Evolutionary conservation across 2,797 vertebrate genomes (phyloP).

Genomic region (Leuciscus waleckii): DNA sequence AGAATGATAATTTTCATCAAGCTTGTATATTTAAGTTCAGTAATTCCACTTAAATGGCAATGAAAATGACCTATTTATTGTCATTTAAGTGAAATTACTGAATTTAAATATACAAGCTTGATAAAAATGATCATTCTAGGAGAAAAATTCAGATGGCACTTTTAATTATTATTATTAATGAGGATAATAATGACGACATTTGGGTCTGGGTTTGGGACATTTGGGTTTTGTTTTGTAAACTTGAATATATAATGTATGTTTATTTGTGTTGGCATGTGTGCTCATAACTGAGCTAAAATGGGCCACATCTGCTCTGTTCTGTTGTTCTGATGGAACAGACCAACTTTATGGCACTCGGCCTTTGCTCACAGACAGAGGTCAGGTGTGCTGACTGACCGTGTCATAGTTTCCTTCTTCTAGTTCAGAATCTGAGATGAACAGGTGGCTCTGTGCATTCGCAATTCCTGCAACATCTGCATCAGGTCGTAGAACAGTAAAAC

Average conservation of each 20-base stretch:
- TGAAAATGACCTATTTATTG: no score
- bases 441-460: slow-evolving; percentile 20
- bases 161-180: no score
- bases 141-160: no score
- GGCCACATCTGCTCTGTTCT: not conserved
- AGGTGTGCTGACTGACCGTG: not conserved
- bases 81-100: no score
- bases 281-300: not conserved
- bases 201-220: not conserved
- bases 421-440: slow-evolving; percentile 39
- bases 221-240: not conserved
- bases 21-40: no score
- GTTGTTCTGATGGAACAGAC: not conserved
- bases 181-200: not conserved
- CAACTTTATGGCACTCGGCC: slow-evolving; percentile 1
- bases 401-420: not conserved
- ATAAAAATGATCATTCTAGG: no score
- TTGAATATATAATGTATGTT: not conserved
- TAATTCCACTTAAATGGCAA: no score
- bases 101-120: no score
- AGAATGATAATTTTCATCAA: no score
- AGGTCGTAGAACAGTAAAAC: slow-evolving; percentile 24
- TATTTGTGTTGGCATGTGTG: not conserved
- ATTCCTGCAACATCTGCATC: slow-evolving; percentile 8
- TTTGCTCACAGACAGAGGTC: slow-evolving; percentile 7